Conservation (phyloP, 2,797 vertebrate genomes). For the Borostomias antarcticus region DNA sequence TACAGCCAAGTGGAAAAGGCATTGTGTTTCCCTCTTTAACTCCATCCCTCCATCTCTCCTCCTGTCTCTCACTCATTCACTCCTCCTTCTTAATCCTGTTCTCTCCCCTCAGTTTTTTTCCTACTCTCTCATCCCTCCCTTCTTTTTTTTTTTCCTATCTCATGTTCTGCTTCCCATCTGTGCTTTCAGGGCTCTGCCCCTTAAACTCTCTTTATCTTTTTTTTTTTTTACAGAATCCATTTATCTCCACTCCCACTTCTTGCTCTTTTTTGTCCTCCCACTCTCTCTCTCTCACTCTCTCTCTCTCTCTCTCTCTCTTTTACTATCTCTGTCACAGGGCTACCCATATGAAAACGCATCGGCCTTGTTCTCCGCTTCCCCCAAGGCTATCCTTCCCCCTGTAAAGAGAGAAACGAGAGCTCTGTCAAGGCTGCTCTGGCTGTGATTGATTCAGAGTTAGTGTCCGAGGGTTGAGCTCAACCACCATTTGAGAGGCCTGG, state of each 20-base stretch:
- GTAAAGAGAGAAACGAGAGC: neutral
- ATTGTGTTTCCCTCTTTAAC: constrained; percentile 16
- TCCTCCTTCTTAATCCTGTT: constrained; percentile 6
- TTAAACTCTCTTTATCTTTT: neutral
- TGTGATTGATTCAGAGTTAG: neutral
- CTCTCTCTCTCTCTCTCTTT: neutral
- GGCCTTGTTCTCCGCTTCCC: neutral
- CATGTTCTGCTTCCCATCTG: no score
- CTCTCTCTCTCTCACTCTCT: neutral
- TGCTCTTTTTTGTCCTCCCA: neutral
- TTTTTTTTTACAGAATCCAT: neutral
- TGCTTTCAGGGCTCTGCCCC: neutral
- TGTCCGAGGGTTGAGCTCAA: neutral
- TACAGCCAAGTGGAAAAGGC: neutral
- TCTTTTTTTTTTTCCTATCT: neutral
- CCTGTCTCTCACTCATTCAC: constrained; percentile 2
- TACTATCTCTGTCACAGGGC: neutral
- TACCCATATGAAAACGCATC: no score
- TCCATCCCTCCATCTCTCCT: constrained; percentile 12
- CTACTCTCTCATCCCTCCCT: neutral
- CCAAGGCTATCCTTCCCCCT: neutral
- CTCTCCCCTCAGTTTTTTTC: neutral
- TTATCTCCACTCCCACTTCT: neutral
- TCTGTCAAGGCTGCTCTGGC: neutral
- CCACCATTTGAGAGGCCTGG: no score